Percentiles rank a stretch among this genome's conserved stretches.
Conservation (phyloP, 1,140 invertebrate genomes). For the Philaenus spumarius region DNA sequence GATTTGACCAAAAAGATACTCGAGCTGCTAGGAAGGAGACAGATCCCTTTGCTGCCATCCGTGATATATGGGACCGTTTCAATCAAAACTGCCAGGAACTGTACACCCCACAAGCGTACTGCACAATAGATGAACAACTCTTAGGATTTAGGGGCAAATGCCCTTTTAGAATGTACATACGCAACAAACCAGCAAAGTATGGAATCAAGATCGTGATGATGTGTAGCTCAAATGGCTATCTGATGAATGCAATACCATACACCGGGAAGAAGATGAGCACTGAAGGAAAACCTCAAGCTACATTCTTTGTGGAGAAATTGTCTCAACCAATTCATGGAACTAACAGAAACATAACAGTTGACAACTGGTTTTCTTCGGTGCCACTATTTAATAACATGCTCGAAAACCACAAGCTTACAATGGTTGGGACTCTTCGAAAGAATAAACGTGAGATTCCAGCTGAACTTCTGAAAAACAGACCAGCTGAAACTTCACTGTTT, state of each 20-base stretch:
- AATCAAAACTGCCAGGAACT: conserved; percentile 6
- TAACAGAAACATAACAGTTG: too few relatives aligned
- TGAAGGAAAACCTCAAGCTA: conserved; percentile 5
- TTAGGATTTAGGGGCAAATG: conserved; percentile 36
- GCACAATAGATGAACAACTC: conserved; percentile 40
- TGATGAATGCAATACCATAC: conserved; percentile 37
- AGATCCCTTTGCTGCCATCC: conserved; percentile 25
- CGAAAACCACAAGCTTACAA: too few relatives aligned
- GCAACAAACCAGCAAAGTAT: conserved; percentile 16
- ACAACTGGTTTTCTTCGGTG: too few relatives aligned
- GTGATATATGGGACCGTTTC: conserved; percentile 23
- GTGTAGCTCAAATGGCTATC: conserved; percentile 28
- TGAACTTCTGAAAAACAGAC: too few relatives aligned
- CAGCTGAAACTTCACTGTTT: too few relatives aligned
- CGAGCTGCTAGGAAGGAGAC: too few relatives aligned
- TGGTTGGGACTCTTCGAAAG: too few relatives aligned
- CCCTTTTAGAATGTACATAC: conserved; percentile 33
- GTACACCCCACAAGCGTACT: conserved; percentile 27
- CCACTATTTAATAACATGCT: too few relatives aligned
- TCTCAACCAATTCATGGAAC: too few relatives aligned
- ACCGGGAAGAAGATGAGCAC: conserved; percentile 29
- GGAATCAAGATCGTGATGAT: background rate
- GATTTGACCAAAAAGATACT: too few relatives aligned
- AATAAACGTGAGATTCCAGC: too few relatives aligned
- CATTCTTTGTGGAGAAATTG: too few relatives aligned